These are phyloP conservation scores for Paramacrobiotus metropolitanus DNA, from an alignment of 1,140 invertebrate species.

Conservation along the genomic window DNA sequence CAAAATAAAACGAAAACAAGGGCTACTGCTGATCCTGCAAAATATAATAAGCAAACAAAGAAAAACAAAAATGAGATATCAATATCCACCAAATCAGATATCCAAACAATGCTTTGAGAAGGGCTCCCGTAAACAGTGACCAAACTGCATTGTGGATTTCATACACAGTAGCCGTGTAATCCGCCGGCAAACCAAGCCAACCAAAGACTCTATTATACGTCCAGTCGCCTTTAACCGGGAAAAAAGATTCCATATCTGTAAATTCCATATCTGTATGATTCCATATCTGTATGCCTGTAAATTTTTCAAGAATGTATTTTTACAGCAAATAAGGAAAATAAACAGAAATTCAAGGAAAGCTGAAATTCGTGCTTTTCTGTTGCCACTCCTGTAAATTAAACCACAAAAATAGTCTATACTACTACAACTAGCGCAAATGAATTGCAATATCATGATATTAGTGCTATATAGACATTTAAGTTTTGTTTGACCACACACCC, in stretches of 20 bases:
- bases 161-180: neutral
- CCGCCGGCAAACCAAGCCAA: neutral
- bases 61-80: neutral
- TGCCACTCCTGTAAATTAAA: no score
- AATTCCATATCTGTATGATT: no score
- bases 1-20: neutral
- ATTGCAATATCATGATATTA: no score
- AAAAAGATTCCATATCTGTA: neutral
- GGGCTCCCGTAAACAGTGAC: neutral
- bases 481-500: no score
- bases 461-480: no score
- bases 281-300: no score
- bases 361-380: no score
- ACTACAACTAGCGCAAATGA: no score
- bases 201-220: neutral
- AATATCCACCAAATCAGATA: slow-evolving; percentile 2
- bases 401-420: no score
- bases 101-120: neutral
- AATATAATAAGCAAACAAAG: neutral
- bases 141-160: neutral
- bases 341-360: no score
- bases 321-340: no score
- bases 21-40: neutral
- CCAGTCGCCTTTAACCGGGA: neutral
- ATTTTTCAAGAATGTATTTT: no score